A percentile compares a stretch with the other conserved stretches of the same genome.
These are phyloP conservation scores for Ophioninae sp. DNA, from an alignment of 2,888 invertebrate genomes.

Conservation along the genomic window DNA sequence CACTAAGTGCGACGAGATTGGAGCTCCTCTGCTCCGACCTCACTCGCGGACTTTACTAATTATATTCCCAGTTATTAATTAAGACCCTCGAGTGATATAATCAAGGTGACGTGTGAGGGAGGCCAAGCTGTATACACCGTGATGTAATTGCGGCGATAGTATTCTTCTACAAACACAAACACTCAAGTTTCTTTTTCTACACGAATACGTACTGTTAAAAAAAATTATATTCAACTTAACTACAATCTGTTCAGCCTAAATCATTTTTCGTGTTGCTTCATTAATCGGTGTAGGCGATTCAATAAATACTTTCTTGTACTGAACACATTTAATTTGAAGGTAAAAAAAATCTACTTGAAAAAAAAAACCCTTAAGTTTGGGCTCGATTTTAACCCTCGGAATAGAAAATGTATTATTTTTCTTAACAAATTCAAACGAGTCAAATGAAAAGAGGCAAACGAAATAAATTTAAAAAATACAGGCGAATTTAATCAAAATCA, in stretches of 20 bases:
- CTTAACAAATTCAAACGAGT: too few species aligned
- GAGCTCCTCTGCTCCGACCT: slow-evolving; percentile 13
- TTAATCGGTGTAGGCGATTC: neutral
- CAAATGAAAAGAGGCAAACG: too few species aligned
- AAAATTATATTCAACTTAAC: neutral
- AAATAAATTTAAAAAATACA: too few species aligned
- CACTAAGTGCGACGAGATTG: slow-evolving; percentile 13
- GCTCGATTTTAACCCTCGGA: too few species aligned
- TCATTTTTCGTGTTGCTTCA: neutral
- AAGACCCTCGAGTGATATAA: slow-evolving; percentile 63
- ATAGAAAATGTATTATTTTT: too few species aligned
- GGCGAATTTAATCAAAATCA: too few species aligned
- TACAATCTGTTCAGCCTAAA: neutral
- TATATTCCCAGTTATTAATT: slow-evolving; percentile 62
- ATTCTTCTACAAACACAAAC: slow-evolving; percentile 3
- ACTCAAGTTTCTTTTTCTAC: neutral
- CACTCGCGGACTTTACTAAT: slow-evolving; percentile 51
- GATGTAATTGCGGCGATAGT: slow-evolving; percentile 13
- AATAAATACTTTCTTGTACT: neutral
- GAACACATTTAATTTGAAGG: neutral
- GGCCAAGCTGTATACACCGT: neutral
- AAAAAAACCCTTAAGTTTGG: neutral
- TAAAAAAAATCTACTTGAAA: neutral
- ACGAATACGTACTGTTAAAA: neutral
- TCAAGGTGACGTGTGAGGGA: slow-evolving; percentile 46